Conservation (phyloP, 2,888 invertebrate species). For the Plemyria rubiginata region DNA sequence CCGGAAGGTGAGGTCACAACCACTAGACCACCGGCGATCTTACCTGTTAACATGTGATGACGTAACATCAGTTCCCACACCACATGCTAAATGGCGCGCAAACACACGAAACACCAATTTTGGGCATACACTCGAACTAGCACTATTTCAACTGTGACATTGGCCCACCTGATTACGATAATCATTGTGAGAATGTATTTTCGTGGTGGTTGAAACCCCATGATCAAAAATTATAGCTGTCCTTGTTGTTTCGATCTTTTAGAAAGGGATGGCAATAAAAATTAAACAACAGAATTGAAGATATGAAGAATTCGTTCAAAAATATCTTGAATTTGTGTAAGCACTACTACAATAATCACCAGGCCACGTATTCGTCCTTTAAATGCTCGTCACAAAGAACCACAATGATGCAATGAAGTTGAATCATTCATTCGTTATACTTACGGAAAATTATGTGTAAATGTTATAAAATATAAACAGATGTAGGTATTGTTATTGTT, state of each 20-base stretch:
- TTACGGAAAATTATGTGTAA: slow-evolving; percentile 20
- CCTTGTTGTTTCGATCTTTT: no score
- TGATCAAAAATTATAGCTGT: no score
- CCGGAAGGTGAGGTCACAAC: no score
- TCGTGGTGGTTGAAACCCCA: no score
- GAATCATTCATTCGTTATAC: slow-evolving; percentile 23
- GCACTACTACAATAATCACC: background rate
- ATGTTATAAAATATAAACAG: background rate
- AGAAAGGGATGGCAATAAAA: no score
- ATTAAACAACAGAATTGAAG: no score
- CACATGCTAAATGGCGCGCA: slow-evolving; percentile 10
- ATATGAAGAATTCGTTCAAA: no score
- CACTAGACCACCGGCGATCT: background rate
- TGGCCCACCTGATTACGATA: no score
- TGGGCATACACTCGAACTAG: slow-evolving; percentile 10
- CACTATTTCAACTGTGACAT: no score
- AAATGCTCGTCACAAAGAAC: background rate
- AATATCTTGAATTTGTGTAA: no score
- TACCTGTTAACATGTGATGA: slow-evolving; percentile 4
- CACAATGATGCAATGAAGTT: slow-evolving; percentile 3
- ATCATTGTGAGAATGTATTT: no score
- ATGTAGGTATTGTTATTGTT: background rate
- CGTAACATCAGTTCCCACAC: slow-evolving; percentile 9
- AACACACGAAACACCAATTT: slow-evolving; percentile 21
- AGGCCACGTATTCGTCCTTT: background rate